Percentiles rank a stretch among this genome's conserved stretches.
These are phyloP conservation scores for Asbolus verrucosus DNA, from an alignment of 1,140 invertebrate genomes.

Conservation along the genomic window DNA sequence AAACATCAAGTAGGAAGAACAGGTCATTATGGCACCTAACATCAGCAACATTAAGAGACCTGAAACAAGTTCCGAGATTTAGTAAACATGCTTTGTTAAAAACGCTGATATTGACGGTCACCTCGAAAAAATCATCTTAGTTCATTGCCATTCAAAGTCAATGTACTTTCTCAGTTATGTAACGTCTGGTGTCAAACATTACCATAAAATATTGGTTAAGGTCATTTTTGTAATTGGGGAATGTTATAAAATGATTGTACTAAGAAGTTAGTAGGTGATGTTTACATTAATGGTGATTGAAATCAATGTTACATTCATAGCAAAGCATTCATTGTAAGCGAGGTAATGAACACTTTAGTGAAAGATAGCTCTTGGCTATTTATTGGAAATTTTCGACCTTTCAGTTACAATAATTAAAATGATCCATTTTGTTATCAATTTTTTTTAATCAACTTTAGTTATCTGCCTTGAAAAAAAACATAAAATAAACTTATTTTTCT, in stretches of 20 bases:
- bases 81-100: no score
- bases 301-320: slow-evolving; percentile 3
- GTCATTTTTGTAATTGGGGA: slow-evolving; percentile 26
- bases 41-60: slow-evolving; percentile 56
- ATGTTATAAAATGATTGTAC: no score
- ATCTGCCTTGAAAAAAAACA: no score
- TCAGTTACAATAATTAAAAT: no score
- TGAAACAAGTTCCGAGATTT: slow-evolving; percentile 48
- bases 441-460: no score
- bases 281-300: neutral
- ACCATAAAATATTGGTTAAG: slow-evolving; percentile 39
- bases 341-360: slow-evolving; percentile 30
- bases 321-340: slow-evolving; percentile 9
- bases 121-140: slow-evolving; percentile 32
- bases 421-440: neutral
- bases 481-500: no score
- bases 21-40: slow-evolving; percentile 63
- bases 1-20: slow-evolving; percentile 66
- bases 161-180: slow-evolving; percentile 30
- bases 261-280: no score
- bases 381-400: slow-evolving; percentile 27
- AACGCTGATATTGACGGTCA: slow-evolving; percentile 16
- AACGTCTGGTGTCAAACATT: slow-evolving; percentile 22
- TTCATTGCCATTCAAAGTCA: slow-evolving; percentile 28
- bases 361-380: slow-evolving; percentile 12